Evolutionary conservation across 2,797 vertebrate species (phyloP).

Genomic region (Sebastes iracundus): DNA sequence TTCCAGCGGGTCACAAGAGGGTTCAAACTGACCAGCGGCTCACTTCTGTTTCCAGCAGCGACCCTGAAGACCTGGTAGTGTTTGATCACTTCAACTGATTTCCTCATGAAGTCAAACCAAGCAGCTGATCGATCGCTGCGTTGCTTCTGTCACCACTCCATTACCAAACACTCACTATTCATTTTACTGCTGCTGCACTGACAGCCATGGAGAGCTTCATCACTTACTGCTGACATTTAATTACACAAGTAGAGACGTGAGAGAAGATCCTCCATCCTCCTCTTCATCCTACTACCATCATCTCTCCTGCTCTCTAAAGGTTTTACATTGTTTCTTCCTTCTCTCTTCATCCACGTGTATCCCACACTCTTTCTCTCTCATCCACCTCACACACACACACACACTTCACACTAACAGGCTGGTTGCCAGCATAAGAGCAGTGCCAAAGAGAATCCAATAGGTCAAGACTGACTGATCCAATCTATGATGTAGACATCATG

Average conservation of each 20-base stretch:
- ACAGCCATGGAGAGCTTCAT: constrained; percentile 6
- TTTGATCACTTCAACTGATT: background rate
- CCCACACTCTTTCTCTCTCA: background rate
- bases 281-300: background rate
- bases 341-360: background rate
- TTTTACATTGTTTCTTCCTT: background rate
- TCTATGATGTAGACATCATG: background rate
- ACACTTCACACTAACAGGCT: constrained; percentile 4
- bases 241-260: constrained; percentile 20
- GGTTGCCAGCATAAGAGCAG: background rate
- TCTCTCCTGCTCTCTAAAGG: background rate
- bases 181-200: background rate
- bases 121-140: background rate
- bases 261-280: background rate
- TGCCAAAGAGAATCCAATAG: background rate
- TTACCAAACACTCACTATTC: background rate
- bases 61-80: background rate
- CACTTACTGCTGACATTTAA: constrained; percentile 46
- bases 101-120: constrained; percentile 21
- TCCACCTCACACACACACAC: background rate
- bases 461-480: background rate
- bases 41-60: background rate
- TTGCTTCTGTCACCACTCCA: background rate
- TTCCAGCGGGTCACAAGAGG: background rate
- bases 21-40: background rate